Evolutionary conservation across 30 jellyfish, hydroid and myxozoan species (phyloP).

Genomic region (Aurelia sp.): DNA sequence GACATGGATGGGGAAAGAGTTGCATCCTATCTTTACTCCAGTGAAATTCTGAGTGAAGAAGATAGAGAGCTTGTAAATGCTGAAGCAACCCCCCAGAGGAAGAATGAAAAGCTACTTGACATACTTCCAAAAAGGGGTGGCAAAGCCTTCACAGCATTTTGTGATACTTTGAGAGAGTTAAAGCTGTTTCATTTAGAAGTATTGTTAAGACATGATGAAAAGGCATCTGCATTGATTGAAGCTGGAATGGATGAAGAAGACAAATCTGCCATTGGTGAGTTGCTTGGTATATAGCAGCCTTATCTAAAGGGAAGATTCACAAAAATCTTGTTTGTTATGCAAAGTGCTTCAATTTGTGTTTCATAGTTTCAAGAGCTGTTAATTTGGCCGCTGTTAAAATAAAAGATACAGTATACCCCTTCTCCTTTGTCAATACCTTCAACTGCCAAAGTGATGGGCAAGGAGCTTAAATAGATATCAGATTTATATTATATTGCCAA

Average conservation of each 20-base stretch:
- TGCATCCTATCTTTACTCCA: conserved; percentile 56
- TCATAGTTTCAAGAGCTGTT: no score
- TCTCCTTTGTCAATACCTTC: no score
- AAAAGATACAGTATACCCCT: no score
- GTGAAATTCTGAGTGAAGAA: conserved; percentile 65
- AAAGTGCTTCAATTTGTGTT: no score
- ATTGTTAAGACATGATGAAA: conserved; percentile 40
- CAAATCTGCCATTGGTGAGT: conserved; percentile 1
- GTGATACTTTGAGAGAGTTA: conserved; percentile 55
- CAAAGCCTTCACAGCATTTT: conserved; percentile 77
- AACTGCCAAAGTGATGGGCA: no score
- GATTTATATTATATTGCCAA: no score
- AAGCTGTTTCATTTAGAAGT: conserved; percentile 47
- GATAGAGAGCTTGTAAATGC: conserved; percentile 68
- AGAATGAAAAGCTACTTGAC: conserved; percentile 88
- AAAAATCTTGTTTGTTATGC: no score
- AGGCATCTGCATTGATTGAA: conserved; percentile 5
- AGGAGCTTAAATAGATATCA: no score
- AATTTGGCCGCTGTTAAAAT: no score
- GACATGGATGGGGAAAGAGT: conserved; percentile 81
- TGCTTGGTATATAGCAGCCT: no score
- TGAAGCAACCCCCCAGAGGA: conserved; percentile 59
- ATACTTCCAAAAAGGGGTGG: conserved; percentile 79
- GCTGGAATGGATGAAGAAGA: conserved; percentile 39
- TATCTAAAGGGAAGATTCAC: no score